Percentiles rank a stretch among this genome's conserved stretches.
phyloP scores from a whole-genome alignment of 2,113 vertebrate genomes.

The Balaeniceps rex region DNA sequence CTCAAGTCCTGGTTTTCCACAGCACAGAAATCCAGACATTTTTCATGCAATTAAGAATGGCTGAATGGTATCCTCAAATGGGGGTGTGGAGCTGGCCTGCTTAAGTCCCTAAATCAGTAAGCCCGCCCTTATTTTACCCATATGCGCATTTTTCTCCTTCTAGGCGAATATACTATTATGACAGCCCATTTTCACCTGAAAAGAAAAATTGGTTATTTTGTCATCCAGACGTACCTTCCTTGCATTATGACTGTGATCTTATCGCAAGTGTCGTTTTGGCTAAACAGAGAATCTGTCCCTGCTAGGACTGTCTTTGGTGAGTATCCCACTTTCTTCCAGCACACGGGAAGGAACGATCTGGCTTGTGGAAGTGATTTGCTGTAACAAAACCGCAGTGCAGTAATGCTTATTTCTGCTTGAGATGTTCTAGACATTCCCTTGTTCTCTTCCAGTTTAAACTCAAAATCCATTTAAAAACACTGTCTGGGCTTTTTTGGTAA shows the following conservation, averaged over 20 bases:
- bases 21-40: not conserved
- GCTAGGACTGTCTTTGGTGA: slow-evolving; percentile 96
- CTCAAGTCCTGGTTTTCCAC: not conserved
- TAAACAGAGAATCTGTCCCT: slow-evolving; percentile 95
- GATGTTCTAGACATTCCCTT: not conserved
- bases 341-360: not conserved
- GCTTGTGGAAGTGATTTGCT: not conserved
- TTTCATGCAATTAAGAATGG: not conserved
- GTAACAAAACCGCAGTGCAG: not conserved
- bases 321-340: slow-evolving; percentile 52
- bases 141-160: not conserved
- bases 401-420: not conserved
- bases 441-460: not conserved
- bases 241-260: slow-evolving; percentile 99
- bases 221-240: slow-evolving; percentile 98
- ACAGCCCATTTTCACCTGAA: slow-evolving; percentile 97
- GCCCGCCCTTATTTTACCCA: not conserved
- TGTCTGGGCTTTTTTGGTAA: not conserved
- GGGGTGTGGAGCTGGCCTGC: not conserved
- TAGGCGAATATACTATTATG: slow-evolving; percentile 97
- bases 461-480: not conserved
- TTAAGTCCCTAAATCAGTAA: not conserved
- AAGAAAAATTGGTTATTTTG: slow-evolving; percentile 97
- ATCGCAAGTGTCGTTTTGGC: slow-evolving; percentile 97
- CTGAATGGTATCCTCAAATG: not conserved